Percentiles rank a stretch among this genome's conserved stretches.
These are phyloP conservation scores for Emydocephalus ijimae DNA, from an alignment of 2,113 vertebrate species.

Conservation along the genomic window DNA sequence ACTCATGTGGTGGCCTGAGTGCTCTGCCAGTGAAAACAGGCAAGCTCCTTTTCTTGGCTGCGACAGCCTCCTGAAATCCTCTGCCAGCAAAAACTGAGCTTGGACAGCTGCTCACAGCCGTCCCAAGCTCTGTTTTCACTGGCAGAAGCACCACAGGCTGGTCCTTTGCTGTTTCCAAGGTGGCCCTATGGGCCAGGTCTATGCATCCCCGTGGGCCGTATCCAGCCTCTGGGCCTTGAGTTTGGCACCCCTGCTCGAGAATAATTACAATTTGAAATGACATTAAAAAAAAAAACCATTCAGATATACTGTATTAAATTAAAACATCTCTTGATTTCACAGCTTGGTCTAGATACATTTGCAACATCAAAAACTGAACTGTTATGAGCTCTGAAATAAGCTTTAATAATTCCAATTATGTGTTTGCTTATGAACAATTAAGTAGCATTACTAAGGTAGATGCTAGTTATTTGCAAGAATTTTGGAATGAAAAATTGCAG, in stretches of 20 bases:
- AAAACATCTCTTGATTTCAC: not conserved
- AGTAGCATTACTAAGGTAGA: not conserved
- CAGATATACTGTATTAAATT: not conserved
- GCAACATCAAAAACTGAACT: not conserved
- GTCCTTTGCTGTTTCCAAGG: no score
- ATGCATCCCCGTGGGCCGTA: no score
- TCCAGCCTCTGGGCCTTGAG: no score
- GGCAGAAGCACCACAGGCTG: no score
- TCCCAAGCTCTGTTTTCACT: no score
- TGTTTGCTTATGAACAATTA: not conserved
- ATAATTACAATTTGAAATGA: not conserved
- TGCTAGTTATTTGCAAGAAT: not conserved
- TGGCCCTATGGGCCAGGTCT: no score
- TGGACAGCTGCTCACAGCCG: no score
- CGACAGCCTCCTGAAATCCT: no score
- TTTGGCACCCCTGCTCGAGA: not conserved
- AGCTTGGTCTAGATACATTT: not conserved
- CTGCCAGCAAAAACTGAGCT: no score
- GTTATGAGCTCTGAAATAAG: not conserved
- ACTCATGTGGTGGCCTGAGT: no score
- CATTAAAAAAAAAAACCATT: not conserved
- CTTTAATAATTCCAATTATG: not conserved
- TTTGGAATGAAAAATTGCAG: not conserved
- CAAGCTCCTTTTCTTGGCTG: no score
- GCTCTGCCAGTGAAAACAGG: no score